phyloP scores from a whole-genome alignment of 2,888 invertebrate species.

The Melinaea menophilus region DNA sequence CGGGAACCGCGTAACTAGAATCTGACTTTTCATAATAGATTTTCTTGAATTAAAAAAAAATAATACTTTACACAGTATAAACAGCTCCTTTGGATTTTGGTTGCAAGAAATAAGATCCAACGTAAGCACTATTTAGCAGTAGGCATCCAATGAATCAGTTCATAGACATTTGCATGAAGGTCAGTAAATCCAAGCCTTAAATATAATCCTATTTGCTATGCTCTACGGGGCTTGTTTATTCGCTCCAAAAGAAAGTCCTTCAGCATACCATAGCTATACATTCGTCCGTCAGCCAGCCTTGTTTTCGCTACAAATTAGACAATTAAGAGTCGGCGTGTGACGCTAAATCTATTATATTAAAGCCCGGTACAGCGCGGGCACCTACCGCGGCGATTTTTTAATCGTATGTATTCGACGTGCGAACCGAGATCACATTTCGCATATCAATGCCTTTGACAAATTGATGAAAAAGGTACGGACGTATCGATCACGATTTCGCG shows the following conservation, averaged over 20 bases:
- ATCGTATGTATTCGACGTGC: slow-evolving; percentile 75
- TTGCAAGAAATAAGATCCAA: too few species aligned
- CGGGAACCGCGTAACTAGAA: too few species aligned
- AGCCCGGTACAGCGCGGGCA: slow-evolving; percentile 66
- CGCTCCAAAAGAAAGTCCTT: slow-evolving; percentile 75
- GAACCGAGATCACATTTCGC: slow-evolving; percentile 67
- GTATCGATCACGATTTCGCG: slow-evolving; percentile 53
- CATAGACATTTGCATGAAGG: slow-evolving; percentile 21
- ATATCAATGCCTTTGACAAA: slow-evolving; percentile 71
- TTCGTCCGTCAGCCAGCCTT: slow-evolving; percentile 63
- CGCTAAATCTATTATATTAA: slow-evolving; percentile 74
- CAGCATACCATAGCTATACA: slow-evolving; percentile 69
- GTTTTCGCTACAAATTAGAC: slow-evolving; percentile 77
- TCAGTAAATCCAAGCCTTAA: slow-evolving; percentile 45
- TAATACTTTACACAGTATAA: too few species aligned
- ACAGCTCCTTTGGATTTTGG: too few species aligned
- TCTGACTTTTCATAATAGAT: too few species aligned
- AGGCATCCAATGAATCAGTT: not conserved
- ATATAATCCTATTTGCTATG: slow-evolving; percentile 60
- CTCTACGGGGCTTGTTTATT: slow-evolving; percentile 55
- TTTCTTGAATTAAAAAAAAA: too few species aligned
- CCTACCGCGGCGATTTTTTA: slow-evolving; percentile 76
- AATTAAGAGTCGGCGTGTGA: slow-evolving; percentile 70
- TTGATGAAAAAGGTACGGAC: slow-evolving; percentile 67
- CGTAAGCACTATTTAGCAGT: too few species aligned